Percentiles rank a stretch among this genome's conserved stretches.
Conservation (phyloP, 2,888 invertebrate genomes). For the Drosophila borborema region DNA sequence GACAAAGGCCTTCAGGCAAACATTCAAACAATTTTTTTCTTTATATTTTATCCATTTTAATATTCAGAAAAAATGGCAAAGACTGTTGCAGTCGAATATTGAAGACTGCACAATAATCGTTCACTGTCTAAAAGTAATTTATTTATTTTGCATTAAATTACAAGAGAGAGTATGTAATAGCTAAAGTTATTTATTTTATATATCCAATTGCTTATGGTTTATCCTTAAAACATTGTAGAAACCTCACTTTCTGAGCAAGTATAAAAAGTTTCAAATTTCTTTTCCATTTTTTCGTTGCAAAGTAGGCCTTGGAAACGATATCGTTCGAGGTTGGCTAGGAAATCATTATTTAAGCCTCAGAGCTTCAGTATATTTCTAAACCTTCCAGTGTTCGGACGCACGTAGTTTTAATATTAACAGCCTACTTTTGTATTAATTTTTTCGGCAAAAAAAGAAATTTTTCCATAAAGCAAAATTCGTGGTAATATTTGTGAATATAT, state of each 20-base stretch:
- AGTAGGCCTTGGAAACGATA: background rate
- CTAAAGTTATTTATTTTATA: too few relatives aligned
- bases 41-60: too few relatives aligned
- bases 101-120: too few relatives aligned
- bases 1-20: too few relatives aligned
- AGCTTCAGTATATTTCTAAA: conserved; percentile 7
- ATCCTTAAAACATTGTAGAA: background rate
- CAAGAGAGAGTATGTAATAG: too few relatives aligned
- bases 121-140: too few relatives aligned
- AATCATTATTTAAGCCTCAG: background rate
- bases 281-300: background rate
- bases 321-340: background rate
- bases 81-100: too few relatives aligned
- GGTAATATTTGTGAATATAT: conserved; percentile 3
- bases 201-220: too few relatives aligned
- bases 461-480: background rate
- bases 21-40: too few relatives aligned
- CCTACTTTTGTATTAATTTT: background rate
- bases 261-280: background rate
- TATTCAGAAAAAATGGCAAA: too few relatives aligned
- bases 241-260: background rate
- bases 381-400: conserved; percentile 8
- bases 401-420: conserved; percentile 7
- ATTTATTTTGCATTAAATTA: too few relatives aligned
- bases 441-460: background rate